Evolutionary conservation across 2,888 invertebrate species (phyloP).

Genomic region (Thecophora atra): DNA sequence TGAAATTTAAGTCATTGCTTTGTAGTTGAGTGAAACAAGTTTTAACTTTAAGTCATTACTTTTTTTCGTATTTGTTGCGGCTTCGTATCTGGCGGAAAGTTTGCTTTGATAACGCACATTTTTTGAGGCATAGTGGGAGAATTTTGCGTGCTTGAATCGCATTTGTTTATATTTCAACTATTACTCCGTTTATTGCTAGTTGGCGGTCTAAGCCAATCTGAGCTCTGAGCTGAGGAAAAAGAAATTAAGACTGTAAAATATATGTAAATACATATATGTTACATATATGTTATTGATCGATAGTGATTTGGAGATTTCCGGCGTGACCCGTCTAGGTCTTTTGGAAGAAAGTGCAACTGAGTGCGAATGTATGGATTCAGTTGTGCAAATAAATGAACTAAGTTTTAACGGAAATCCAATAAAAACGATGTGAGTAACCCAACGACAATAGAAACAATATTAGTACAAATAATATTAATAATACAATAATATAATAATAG

Average conservation of each 20-base stretch:
- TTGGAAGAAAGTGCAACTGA: constrained; percentile 5
- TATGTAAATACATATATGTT: too few species aligned
- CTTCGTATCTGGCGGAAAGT: background rate
- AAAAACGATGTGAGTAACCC: too few species aligned
- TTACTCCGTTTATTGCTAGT: background rate
- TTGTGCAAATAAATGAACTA: constrained; percentile 20
- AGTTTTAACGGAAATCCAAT: too few species aligned
- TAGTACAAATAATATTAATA: too few species aligned
- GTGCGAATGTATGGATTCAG: background rate
- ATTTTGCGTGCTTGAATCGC: constrained; percentile 24
- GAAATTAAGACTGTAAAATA: background rate
- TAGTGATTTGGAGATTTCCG: constrained; percentile 26
- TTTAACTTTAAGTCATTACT: background rate
- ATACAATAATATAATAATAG: too few species aligned
- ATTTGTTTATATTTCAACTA: constrained; percentile 21
- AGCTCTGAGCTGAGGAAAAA: background rate
- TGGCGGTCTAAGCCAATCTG: background rate
- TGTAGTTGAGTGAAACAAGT: background rate
- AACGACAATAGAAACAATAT: too few species aligned
- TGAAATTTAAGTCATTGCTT: constrained; percentile 2
- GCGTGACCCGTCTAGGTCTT: constrained; percentile 25
- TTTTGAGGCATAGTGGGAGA: constrained; percentile 3
- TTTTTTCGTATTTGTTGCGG: background rate
- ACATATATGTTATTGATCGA: constrained; percentile 29
- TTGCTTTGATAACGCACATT: constrained; percentile 6